These are phyloP conservation scores for Orthonychiurus folsomi DNA, from an alignment of 2,888 invertebrate genomes.

Conservation along the genomic window DNA sequence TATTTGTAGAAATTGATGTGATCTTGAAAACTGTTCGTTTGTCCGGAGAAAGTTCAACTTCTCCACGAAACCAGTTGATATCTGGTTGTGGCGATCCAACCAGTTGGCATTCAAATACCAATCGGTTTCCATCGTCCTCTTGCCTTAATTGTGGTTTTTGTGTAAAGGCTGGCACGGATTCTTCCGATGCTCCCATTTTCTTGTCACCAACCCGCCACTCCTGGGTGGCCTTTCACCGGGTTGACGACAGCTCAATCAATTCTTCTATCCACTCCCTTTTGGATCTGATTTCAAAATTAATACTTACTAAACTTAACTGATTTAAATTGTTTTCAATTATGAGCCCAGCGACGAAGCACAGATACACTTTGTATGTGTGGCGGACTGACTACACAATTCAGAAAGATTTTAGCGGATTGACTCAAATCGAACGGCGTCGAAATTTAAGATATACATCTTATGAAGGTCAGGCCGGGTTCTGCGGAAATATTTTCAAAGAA, in stretches of 20 bases:
- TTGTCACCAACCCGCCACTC: constrained; percentile 1
- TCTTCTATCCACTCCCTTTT: too few species aligned
- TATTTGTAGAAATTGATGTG: constrained; percentile 73
- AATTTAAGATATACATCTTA: too few species aligned
- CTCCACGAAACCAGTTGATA: constrained; percentile 84
- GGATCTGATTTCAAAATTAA: too few species aligned
- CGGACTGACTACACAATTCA: too few species aligned
- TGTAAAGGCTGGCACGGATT: constrained; percentile 96
- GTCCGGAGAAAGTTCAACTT: constrained; percentile 73
- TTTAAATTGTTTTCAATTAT: too few species aligned
- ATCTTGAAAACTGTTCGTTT: constrained; percentile 78
- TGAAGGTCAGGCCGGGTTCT: too few species aligned
- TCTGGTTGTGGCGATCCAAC: constrained; percentile 79
- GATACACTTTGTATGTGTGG: too few species aligned
- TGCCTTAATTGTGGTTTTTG: constrained; percentile 95
- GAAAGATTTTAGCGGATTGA: too few species aligned
- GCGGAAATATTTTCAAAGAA: too few species aligned
- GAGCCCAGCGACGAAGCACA: too few species aligned
- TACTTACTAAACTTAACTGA: too few species aligned
- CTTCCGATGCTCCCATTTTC: constrained; percentile 75
- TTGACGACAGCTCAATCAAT: not conserved
- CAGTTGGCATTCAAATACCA: constrained; percentile 89
- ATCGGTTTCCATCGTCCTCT: constrained; percentile 90
- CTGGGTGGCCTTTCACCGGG: not conserved
- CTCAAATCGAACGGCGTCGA: too few species aligned